Percentiles rank a stretch among this genome's conserved stretches.
Evolutionary conservation across 1,140 invertebrate species (phyloP).

Genomic region (Pemphigus obesinymphae): DNA sequence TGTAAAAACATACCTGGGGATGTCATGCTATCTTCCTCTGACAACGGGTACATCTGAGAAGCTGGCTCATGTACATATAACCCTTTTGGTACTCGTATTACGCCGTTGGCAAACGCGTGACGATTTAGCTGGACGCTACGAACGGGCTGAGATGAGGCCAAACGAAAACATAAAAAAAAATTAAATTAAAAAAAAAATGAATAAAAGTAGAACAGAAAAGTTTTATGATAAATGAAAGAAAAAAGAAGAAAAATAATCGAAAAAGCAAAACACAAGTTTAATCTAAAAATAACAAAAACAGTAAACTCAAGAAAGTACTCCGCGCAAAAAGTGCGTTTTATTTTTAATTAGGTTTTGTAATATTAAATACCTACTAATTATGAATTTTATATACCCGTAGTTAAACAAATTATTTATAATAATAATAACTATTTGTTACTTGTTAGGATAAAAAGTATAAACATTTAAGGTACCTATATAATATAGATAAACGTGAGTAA

Average conservation of each 20-base stretch:
- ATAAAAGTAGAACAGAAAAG: not conserved
- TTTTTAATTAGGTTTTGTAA: no score
- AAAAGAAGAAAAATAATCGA: not conserved
- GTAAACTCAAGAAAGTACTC: not conserved
- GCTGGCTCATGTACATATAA: constrained; percentile 40
- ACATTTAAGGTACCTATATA: no score
- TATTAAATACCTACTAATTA: no score
- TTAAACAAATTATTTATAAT: no score
- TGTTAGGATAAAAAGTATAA: no score
- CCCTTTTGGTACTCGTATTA: constrained; percentile 36
- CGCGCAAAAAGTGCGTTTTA: not conserved
- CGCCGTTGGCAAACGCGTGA: constrained; percentile 32
- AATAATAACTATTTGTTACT: no score
- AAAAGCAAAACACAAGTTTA: not conserved
- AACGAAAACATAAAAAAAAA: constrained; percentile 36
- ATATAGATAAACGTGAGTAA: no score
- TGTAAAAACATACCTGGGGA: constrained; percentile 33
- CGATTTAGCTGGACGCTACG: constrained; percentile 29
- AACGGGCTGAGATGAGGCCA: constrained; percentile 33
- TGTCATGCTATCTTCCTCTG: constrained; percentile 40
- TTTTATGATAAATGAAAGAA: not conserved
- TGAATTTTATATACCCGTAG: no score
- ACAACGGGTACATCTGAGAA: constrained; percentile 42
- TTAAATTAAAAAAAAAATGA: constrained; percentile 11
- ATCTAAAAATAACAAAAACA: not conserved